Conservation (phyloP, 2,888 invertebrate species). For the Platypus cylindrus region DNA sequence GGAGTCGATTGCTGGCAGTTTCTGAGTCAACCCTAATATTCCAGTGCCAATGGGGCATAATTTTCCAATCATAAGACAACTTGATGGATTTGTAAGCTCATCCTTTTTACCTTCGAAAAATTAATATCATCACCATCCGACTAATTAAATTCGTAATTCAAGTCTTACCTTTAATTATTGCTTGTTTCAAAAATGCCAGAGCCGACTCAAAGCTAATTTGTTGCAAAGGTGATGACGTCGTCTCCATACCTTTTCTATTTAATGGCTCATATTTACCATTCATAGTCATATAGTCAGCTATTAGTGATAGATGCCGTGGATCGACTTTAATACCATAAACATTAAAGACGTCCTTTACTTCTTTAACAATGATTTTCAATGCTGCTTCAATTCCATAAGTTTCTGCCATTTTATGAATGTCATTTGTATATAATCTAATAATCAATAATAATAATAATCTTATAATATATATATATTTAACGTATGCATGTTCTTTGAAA, state of each 20-base stretch:
- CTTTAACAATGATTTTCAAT: slow-evolving; percentile 72
- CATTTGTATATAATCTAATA: slow-evolving; percentile 73
- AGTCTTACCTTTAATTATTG: slow-evolving; percentile 55
- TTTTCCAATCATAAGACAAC: slow-evolving; percentile 76
- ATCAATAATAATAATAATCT: too few relatives aligned
- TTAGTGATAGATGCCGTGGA: slow-evolving; percentile 79
- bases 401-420: slow-evolving; percentile 79
- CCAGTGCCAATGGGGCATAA: slow-evolving; percentile 78
- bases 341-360: slow-evolving; percentile 78
- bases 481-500: too few relatives aligned
- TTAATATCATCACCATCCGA: neutral
- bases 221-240: slow-evolving; percentile 86
- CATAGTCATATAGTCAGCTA: slow-evolving; percentile 97
- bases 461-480: too few relatives aligned
- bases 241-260: slow-evolving; percentile 81
- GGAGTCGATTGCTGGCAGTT: too few relatives aligned
- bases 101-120: slow-evolving; percentile 60
- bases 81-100: slow-evolving; percentile 68
- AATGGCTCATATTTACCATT: slow-evolving; percentile 82
- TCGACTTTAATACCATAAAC: slow-evolving; percentile 96
- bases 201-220: slow-evolving; percentile 98
- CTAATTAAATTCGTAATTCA: neutral
- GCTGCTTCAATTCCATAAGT: slow-evolving; percentile 97
- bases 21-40: slow-evolving; percentile 39
- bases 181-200: slow-evolving; percentile 67